phyloP scores from a whole-genome alignment of 2,888 invertebrate species.

The Cephus pygmeus region DNA sequence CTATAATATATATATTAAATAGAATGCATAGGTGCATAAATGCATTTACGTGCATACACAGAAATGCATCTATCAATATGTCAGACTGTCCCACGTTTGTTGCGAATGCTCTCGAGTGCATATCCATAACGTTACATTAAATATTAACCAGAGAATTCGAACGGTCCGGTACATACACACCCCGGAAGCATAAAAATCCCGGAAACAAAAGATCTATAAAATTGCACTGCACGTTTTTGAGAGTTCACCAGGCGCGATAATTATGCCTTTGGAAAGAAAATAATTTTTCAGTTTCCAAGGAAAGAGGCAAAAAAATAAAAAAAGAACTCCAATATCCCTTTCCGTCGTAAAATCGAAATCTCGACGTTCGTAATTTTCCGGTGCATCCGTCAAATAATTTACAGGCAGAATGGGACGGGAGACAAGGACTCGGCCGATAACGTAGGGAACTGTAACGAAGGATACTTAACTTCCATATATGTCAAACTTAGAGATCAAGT shows the following conservation, averaged over 20 bases:
- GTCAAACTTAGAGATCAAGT: neutral
- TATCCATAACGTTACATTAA: neutral
- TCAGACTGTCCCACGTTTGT: neutral
- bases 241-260: neutral
- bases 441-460: neutral
- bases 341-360: neutral
- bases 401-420: neutral
- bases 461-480: neutral
- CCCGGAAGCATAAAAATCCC: no score
- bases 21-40: neutral
- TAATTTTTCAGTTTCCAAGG: neutral
- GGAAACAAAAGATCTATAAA: neutral
- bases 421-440: neutral
- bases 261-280: neutral
- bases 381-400: neutral
- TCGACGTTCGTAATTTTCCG: neutral
- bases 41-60: neutral
- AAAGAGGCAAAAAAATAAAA: neutral
- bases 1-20: neutral
- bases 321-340: neutral
- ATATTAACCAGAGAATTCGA: neutral
- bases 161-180: neutral
- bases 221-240: neutral
- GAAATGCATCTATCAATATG: neutral
- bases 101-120: neutral